phyloP scores from a whole-genome alignment of 1,140 invertebrate genomes.

The Drosophila grimshawi region DNA sequence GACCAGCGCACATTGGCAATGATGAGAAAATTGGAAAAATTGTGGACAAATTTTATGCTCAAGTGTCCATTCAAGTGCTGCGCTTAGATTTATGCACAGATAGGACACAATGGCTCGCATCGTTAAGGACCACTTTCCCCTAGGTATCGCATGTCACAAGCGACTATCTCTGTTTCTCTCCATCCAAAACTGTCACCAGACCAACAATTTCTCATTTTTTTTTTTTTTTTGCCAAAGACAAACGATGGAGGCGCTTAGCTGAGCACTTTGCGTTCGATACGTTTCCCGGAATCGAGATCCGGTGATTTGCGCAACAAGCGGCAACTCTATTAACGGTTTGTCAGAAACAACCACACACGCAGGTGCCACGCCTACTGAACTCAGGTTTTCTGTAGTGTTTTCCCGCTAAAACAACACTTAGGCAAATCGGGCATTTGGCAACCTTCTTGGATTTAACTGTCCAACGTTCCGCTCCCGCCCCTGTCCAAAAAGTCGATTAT shows the following conservation, averaged over 20 bases:
- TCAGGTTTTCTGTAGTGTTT: slow-evolving; percentile 34
- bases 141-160: slow-evolving; percentile 66
- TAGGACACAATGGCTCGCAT: slow-evolving; percentile 35
- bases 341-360: slow-evolving; percentile 46
- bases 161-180: slow-evolving; percentile 34
- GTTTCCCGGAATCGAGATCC: slow-evolving; percentile 42
- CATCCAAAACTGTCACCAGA: slow-evolving; percentile 57
- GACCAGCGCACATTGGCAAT: slow-evolving; percentile 71
- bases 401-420: slow-evolving; percentile 75
- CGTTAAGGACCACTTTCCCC: slow-evolving; percentile 62
- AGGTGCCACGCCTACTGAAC: slow-evolving; percentile 64
- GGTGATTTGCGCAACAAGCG: slow-evolving; percentile 33
- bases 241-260: slow-evolving; percentile 45
- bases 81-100: slow-evolving; percentile 67
- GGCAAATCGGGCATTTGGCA: slow-evolving; percentile 61
- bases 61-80: slow-evolving; percentile 76
- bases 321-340: slow-evolving; percentile 54
- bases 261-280: slow-evolving; percentile 44
- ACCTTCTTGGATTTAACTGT: slow-evolving; percentile 41
- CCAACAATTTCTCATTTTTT: neutral
- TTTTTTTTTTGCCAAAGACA: slow-evolving; percentile 54
- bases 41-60: slow-evolving; percentile 26
- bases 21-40: slow-evolving; percentile 67
- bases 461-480: slow-evolving; percentile 32
- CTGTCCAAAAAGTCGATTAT: slow-evolving; percentile 54